Evolutionary conservation across 2,888 invertebrate species (phyloP), one percentile per base, ranked within the genome.

Genomic region (Idaea biselata): DNA sequence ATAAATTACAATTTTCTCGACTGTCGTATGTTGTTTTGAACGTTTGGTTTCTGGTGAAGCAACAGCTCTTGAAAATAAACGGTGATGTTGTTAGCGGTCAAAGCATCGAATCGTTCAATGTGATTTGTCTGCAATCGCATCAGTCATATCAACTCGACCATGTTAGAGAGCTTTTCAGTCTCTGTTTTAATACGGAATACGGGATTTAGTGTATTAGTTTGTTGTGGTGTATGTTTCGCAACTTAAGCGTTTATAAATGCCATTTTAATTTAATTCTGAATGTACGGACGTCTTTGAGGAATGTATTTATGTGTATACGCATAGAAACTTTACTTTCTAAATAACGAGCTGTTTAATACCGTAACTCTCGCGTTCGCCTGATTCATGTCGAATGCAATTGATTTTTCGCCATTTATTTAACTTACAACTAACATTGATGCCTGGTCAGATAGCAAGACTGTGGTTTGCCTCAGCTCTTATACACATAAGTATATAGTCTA

Each of bases 131-230:
- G 71, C 67, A 73, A 77, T 77, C 75, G 75, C 71, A 73, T 78
- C 78, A 80, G 67, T 67, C 67, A 75, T 75, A 80, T 79, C 79
- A 81, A 80, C 77, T 80, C 73, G 72, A 78, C 72, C 79, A 74
- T 75, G 64, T 61, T 63, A 68, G 69, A 73, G 62, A 67, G 63
- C 64, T 61, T 73, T 71, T 68, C 75, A 73, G 70, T 78, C 76
- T 77, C 71, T 76, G 75, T 74, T 79, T 75, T 70, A 70, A 73
- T 76, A 82, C 71, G 74, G 72, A 75, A 72, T 76, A 71, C 70
- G 70, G 70, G 76, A 68, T 74, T 72, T 14, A 56, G 18, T 18
- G 56, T 18, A 56, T 56, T 56, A 56, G 55, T 56, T 16, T 18
- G 55, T 16, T 18, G 55, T 55, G 55, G n/a, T 55, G 11, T 53